Evolutionary conservation across 1,140 invertebrate genomes (phyloP), one percentile per base, ranked within the genome.

Genomic region (Pseudomyrmex dendroicus): DNA sequence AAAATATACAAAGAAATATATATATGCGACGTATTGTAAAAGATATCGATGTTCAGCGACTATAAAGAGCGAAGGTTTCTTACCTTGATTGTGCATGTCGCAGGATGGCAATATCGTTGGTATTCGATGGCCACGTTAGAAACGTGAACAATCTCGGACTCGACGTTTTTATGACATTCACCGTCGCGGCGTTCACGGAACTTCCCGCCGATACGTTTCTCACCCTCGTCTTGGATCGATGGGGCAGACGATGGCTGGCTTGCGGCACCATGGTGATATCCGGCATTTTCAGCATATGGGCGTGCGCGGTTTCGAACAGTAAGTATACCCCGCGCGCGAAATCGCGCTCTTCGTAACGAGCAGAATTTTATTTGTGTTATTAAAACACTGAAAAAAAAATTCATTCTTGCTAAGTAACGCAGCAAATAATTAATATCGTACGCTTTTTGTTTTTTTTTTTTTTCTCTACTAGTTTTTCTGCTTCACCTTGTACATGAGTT

Each of bases 51-150:
- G 25, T 35, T 77, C 8, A 13, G 54, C 46, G 13, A 46, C 44
- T 73, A 48, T n/a, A 56, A 20, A 67, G n/a, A 44, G 17, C 52
- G 22, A 52, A 52, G 46, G 10, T 20, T 12, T n/a, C 20, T 82
- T 44, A 50, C 46, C 57, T 48, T 8, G 54, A 82, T 62, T 62
- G 56, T 76, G 15, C 9, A 44, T 61, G 68, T 76, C 83, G 12
- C 83, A 96, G 96, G 96, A 98, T 98, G 97, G 95, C 96, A 12
- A 97, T 98, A 74, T 98, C 97, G 0, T 90, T 98, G 91, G 96
- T 98, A 0, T 98, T 98, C 89, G 97, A 98, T 88, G 97, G 97
- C 1, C 97, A 98, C 90, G 97, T 98, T 2, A 94, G 97, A 89
- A 98, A 98, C 87, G 97, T 98, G 1, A 96, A 97, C 20, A 96